Evolutionary conservation across 2,888 invertebrate species (phyloP), one percentile per base, ranked within the genome.

Genomic region (Chloromyia formosa): DNA sequence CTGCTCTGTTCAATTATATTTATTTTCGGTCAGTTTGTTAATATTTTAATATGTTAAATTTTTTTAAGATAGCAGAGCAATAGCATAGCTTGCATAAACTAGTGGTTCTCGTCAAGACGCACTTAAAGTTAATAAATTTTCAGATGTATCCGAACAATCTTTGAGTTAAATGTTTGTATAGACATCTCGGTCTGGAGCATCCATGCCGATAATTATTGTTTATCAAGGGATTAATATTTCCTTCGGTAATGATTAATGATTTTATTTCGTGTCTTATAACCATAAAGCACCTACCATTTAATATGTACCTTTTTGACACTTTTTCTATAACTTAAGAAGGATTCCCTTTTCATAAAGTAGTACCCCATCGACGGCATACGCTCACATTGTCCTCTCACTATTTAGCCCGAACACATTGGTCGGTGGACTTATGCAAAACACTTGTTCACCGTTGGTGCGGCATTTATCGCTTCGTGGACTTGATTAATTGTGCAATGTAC

Each of bases 401-500:
- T 49, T n/a, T 10, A 49, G 49, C 2, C 27, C 27, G 27, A 7
- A 35, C 27, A 7, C 2, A 49, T n/a, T n/a, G n/a, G n/a, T n/a
- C n/a, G 49, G 16, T 2, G 49, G 1, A 27, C 62, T 62, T 62
- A 62, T 62, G 62, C 62, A 62, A 62, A 62, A 22, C 40, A 62
- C 60, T 16, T 23, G 16, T 40, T 23, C 27, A n/a, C 40, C 40
- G 56, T 62, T 10, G 35, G 27, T 35, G 27, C 23, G 27, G 40
- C 62, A 62, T 66, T 66, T 66, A 66, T 66, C 66, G 66, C 66
- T 66, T 22, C 49, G 35, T 22, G 20, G 66, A 66, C 66, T 66
- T 66, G 66, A 66, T 66, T 66, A 66, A 66, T 66, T 49, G 66
- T 66, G 45, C 66, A 66, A 66, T 49, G 66, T 66, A 35, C 27